Evolutionary conservation across 2,797 vertebrate species (phyloP).

Genomic region (Distichodus sexfasciatus): DNA sequence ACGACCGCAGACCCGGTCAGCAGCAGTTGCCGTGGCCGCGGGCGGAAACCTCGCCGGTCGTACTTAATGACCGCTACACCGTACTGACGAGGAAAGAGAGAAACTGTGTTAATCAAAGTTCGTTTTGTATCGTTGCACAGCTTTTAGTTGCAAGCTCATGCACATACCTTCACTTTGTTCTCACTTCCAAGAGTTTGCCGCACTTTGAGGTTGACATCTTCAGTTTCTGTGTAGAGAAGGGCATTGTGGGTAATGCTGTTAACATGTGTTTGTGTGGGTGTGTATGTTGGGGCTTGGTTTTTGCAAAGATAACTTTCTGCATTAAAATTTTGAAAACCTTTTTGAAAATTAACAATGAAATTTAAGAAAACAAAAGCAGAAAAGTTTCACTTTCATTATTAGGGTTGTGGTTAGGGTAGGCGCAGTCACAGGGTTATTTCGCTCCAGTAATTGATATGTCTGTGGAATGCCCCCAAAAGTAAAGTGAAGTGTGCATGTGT

Average conservation of each 20-base stretch:
- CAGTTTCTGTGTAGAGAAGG: constrained; percentile 73
- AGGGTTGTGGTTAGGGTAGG: too few relatives aligned
- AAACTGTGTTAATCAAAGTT: too few relatives aligned
- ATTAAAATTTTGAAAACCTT: too few relatives aligned
- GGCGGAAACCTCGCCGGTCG: constrained; percentile 90
- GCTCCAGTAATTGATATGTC: too few relatives aligned
- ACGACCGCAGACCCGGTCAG: constrained; percentile 79
- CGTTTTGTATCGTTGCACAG: too few relatives aligned
- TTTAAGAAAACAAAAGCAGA: too few relatives aligned
- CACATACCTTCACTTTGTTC: constrained; percentile 85
- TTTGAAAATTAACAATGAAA: too few relatives aligned
- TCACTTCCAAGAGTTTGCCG: constrained; percentile 87
- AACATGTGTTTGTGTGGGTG: constrained; percentile 3
- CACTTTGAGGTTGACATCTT: constrained; percentile 91
- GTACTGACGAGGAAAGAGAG: constrained; percentile 73
- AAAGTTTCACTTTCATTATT: too few relatives aligned
- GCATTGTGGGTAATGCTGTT: neutral
- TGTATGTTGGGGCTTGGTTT: too few relatives aligned
- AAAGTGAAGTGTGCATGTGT: constrained; percentile 9
- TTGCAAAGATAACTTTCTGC: too few relatives aligned
- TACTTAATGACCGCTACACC: constrained; percentile 91
- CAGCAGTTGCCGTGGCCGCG: constrained; percentile 87
- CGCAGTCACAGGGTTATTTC: too few relatives aligned
- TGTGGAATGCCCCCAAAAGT: too few relatives aligned
- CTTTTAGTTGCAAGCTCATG: neutral